phyloP scores from a whole-genome alignment of 2,113 vertebrate genomes.

The Ictalurus furcatus region DNA sequence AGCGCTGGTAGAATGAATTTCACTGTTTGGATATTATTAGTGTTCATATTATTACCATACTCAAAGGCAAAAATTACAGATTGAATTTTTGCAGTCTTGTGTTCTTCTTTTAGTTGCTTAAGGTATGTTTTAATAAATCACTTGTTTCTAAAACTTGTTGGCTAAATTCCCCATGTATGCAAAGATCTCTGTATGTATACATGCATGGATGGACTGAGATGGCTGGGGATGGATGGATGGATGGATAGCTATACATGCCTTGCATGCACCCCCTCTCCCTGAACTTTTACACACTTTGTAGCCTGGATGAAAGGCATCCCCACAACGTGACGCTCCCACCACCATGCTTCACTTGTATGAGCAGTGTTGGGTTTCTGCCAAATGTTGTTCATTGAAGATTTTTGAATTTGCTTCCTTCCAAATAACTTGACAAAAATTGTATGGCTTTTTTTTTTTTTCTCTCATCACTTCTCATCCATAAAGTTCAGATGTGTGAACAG shows the following conservation, averaged over 20 bases:
- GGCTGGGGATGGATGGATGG: no score
- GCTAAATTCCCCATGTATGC: neutral
- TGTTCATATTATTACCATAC: neutral
- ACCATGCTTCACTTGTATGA: neutral
- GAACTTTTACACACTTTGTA: neutral
- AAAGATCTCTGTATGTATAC: neutral
- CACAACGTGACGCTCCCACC: no score
- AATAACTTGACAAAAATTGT: neutral
- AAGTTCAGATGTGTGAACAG: no score
- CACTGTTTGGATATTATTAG: neutral
- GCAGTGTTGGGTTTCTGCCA: neutral
- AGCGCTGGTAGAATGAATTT: neutral
- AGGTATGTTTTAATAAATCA: neutral
- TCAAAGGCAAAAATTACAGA: neutral
- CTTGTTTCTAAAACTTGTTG: neutral
- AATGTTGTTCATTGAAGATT: neutral
- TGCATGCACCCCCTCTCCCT: neutral
- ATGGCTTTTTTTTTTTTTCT: no score
- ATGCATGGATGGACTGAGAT: no score
- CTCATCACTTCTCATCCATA: no score
- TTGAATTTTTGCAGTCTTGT: neutral
- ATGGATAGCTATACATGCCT: neutral
- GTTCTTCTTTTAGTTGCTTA: neutral
- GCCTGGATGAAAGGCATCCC: neutral
- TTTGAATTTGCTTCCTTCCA: neutral